Evolutionary conservation across 53 echinoderm and acorn worm genomes (phyloP).

Genomic region (Holothuria leucospilota): DNA sequence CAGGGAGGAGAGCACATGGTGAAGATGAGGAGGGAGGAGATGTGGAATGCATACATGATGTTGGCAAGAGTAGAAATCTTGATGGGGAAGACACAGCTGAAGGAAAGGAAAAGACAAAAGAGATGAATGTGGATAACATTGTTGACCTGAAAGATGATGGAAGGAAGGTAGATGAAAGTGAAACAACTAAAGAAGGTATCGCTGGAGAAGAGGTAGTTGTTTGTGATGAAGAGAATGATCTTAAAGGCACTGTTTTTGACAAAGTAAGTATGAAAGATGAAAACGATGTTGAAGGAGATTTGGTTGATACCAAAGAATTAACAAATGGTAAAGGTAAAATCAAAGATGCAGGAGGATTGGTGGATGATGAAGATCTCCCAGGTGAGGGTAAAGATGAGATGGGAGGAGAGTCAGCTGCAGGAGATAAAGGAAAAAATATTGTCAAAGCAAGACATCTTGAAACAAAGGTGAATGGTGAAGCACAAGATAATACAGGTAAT

Average conservation of each 20-base stretch:
- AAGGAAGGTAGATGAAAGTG: no score
- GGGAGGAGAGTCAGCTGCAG: background rate
- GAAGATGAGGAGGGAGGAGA: background rate
- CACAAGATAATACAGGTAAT: background rate
- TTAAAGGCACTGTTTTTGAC: no score
- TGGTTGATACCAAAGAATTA: no score
- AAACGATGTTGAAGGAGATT: no score
- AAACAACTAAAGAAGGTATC: no score
- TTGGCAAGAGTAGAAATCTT: background rate
- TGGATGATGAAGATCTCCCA: no score
- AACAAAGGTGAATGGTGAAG: background rate
- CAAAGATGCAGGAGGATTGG: no score
- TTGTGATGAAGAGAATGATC: no score
- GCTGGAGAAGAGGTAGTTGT: no score
- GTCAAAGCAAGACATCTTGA: background rate
- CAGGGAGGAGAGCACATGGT: conserved; percentile 42
- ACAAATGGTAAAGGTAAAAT: no score
- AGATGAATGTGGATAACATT: conserved; percentile 51
- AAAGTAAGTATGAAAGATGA: no score
- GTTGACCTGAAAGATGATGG: conserved; percentile 9
- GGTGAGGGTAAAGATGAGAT: background rate
- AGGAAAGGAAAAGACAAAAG: conserved; percentile 41
- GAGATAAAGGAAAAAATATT: background rate
- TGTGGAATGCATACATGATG: background rate
- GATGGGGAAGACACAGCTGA: conserved; percentile 8